Percentiles rank a stretch among this genome's conserved stretches.
phyloP scores from a whole-genome alignment of 23 tunicate genomes.

The Botrylloides violaceus region DNA sequence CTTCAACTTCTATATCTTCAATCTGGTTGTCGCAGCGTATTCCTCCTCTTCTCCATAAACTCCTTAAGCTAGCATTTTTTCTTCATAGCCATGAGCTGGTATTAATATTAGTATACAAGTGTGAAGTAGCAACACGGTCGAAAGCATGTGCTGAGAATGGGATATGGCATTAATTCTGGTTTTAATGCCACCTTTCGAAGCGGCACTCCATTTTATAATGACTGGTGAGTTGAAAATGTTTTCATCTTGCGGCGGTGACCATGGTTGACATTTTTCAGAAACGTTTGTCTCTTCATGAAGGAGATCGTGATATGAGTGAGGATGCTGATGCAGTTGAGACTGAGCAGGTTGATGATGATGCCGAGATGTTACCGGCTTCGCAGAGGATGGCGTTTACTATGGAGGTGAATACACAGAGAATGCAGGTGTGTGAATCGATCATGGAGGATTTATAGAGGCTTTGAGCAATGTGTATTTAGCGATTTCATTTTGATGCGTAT shows the following conservation, averaged over 20 bases:
- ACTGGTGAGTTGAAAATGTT: neutral
- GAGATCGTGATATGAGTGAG: constrained; percentile 23
- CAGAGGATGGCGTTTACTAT: constrained; percentile 43
- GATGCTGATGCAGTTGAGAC: constrained; percentile 15
- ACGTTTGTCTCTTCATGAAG: neutral
- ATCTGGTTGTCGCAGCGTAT: too few relatives aligned
- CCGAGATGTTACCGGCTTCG: constrained; percentile 31
- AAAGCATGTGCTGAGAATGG: neutral
- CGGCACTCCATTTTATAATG: neutral
- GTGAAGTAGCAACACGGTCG: too few relatives aligned
- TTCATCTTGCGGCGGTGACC: neutral
- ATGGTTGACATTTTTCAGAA: neutral
- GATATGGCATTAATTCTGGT: neutral
- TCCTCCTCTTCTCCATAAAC: too few relatives aligned
- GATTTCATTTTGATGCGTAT: too few relatives aligned
- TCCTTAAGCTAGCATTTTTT: too few relatives aligned
- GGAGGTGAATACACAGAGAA: constrained; percentile 53
- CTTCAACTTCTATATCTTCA: too few relatives aligned
- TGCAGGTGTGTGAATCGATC: constrained; percentile 49
- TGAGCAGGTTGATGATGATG: constrained; percentile 2
- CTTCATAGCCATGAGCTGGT: too few relatives aligned
- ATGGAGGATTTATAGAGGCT: too few relatives aligned
- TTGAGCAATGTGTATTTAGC: too few relatives aligned
- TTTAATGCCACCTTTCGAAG: neutral
- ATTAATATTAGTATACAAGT: too few relatives aligned